A percentile compares a stretch with the other conserved stretches of the same genome.
phyloP scores from a whole-genome alignment of 2,113 vertebrate genomes.

The Tor tambroides region DNA sequence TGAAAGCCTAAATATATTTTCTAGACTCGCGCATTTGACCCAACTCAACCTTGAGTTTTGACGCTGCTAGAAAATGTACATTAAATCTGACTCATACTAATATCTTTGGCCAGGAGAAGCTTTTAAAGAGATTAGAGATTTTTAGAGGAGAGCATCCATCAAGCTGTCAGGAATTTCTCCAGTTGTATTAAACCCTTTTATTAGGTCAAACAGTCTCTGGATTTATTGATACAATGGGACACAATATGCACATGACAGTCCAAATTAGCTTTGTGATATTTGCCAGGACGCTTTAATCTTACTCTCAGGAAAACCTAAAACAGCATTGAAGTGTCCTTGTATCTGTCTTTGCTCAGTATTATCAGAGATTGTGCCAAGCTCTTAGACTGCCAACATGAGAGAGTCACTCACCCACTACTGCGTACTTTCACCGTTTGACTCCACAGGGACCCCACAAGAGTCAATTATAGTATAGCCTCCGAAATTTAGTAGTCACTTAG shows the following conservation, averaged over 20 bases:
- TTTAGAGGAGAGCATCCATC: conserved; percentile 44
- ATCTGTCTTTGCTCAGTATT: conserved; percentile 20
- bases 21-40: not conserved
- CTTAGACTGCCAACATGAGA: conserved; percentile 17
- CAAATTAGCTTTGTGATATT: conserved; percentile 21
- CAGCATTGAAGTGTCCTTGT: not conserved
- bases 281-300: conserved; percentile 26
- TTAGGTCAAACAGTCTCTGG: conserved; percentile 36
- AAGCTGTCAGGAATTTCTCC: conserved; percentile 30
- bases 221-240: conserved; percentile 34
- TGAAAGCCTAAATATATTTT: not conserved
- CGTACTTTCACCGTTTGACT: not conserved
- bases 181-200: conserved; percentile 35
- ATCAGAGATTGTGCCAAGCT: conserved; percentile 29
- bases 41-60: not conserved
- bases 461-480: conserved; percentile 30
- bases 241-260: conserved; percentile 28
- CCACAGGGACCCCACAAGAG: not conserved
- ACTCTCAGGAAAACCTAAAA: conserved; percentile 3
- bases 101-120: conserved; percentile 51
- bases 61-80: conserved; percentile 1
- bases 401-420: not conserved
- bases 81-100: conserved; percentile 29
- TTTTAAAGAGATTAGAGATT: conserved; percentile 53
- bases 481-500: not conserved